These are phyloP conservation scores for Sceliomorpha sp. DNA, from an alignment of 2,888 invertebrate species.

Conservation along the genomic window DNA sequence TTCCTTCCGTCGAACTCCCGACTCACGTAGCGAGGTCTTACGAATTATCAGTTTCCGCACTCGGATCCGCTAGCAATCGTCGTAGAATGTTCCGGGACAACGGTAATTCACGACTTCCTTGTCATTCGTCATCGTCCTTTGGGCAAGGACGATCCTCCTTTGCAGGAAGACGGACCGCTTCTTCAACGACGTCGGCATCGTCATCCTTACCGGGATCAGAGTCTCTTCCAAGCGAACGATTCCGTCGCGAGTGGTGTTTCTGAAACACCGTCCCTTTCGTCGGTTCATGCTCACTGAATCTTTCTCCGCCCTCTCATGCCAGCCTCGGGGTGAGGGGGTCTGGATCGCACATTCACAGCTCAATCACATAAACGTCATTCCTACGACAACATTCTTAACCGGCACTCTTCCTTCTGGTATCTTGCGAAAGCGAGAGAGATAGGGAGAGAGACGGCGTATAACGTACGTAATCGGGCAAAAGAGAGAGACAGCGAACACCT, in stretches of 20 bases:
- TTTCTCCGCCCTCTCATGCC: slow-evolving; percentile 4
- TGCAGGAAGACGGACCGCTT: background rate
- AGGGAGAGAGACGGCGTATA: too few relatives aligned
- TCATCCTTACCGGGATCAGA: slow-evolving; percentile 11
- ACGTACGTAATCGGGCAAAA: too few relatives aligned
- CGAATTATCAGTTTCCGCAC: background rate
- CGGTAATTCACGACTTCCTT: background rate
- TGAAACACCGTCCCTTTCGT: slow-evolving; percentile 1
- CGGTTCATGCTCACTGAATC: background rate
- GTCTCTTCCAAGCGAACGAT: slow-evolving; percentile 4
- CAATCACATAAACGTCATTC: too few relatives aligned
- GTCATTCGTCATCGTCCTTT: background rate
- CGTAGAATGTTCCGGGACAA: background rate
- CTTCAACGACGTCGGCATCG: slow-evolving; percentile 27
- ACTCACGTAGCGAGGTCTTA: too few relatives aligned
- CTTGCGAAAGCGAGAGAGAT: too few relatives aligned
- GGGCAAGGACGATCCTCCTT: background rate
- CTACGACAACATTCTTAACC: too few relatives aligned
- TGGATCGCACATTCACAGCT: too few relatives aligned
- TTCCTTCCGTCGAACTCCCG: too few relatives aligned
- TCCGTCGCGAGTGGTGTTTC: slow-evolving; percentile 1
- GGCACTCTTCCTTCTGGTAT: too few relatives aligned
- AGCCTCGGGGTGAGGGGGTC: too few relatives aligned
- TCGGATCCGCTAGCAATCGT: background rate
- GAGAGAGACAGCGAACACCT: too few relatives aligned